phyloP scores from a whole-genome alignment of 2,888 invertebrate species.

The Pachycephus smyrnensis region DNA sequence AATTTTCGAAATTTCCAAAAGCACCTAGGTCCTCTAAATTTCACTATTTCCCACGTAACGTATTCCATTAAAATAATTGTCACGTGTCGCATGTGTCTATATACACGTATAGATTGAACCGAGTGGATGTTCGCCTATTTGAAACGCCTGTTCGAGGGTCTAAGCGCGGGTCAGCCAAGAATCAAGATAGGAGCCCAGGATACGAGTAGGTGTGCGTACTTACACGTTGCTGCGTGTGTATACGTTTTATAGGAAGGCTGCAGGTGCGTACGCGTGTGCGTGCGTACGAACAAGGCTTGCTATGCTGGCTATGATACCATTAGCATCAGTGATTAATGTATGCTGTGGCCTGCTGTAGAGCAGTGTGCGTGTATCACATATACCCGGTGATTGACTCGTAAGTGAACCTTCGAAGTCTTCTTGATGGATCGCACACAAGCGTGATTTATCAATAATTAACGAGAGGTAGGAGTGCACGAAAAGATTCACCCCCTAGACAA shows the following conservation, averaged over 20 bases:
- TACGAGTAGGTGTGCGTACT: background rate
- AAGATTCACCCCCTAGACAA: no score
- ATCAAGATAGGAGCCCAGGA: constrained; percentile 31
- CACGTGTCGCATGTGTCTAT: no score
- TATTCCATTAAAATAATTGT: no score
- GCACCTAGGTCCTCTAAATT: no score
- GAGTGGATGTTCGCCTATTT: no score
- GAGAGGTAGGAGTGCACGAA: no score
- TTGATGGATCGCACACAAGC: no score
- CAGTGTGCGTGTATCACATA: constrained; percentile 49
- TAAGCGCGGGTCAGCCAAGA: constrained; percentile 38
- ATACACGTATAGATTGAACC: no score
- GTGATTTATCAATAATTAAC: no score
- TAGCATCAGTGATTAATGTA: constrained; percentile 66
- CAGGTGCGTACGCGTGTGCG: constrained; percentile 20
- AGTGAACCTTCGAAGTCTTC: constrained; percentile 6
- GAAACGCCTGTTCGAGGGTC: constrained; percentile 22
- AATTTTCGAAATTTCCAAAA: no score
- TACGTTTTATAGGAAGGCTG: constrained; percentile 29
- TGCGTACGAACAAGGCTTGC: constrained; percentile 38
- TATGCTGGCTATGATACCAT: constrained; percentile 62
- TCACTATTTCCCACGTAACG: no score
- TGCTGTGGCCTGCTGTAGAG: constrained; percentile 57
- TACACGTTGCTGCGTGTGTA: constrained; percentile 24
- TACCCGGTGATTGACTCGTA: constrained; percentile 58